These are phyloP conservation scores for Pyrocephalus nanus DNA, from an alignment of 2,797 vertebrate genomes.

Conservation along the genomic window DNA sequence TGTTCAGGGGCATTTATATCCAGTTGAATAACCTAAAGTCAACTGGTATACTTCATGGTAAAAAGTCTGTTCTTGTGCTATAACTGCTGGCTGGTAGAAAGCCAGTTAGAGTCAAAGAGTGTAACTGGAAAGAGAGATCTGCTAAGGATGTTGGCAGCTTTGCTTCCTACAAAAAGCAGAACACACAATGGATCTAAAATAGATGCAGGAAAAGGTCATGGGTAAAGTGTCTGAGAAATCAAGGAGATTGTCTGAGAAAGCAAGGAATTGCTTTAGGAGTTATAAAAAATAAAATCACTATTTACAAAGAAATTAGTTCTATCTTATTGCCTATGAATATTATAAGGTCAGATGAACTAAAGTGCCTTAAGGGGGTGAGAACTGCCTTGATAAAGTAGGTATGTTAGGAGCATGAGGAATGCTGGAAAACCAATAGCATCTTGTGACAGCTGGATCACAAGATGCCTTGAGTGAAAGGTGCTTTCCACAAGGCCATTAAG, in stretches of 20 bases:
- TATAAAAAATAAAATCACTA: neutral
- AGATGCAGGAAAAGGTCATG: neutral
- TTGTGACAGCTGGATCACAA: neutral
- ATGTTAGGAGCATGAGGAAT: neutral
- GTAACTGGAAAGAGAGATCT: neutral
- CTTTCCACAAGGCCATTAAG: neutral
- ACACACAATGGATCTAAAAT: neutral
- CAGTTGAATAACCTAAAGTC: neutral
- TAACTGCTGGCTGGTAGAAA: neutral
- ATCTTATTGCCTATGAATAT: neutral
- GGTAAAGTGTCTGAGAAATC: neutral
- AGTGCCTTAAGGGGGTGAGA: neutral
- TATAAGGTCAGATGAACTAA: neutral
- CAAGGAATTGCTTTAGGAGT: neutral
- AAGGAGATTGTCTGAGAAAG: neutral
- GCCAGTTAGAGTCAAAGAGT: neutral
- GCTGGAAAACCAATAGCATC: neutral
- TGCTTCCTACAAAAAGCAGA: neutral
- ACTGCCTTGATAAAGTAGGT: neutral
- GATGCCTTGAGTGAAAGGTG: neutral
- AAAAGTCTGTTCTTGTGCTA: neutral
- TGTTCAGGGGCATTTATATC: neutral
- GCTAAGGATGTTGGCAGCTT: neutral
- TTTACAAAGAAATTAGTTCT: neutral
- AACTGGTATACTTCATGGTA: neutral